A percentile compares a stretch with the other conserved stretches of the same genome.
phyloP scores from a whole-genome alignment of 2,888 invertebrate species.

The Parasteatoda lunata region DNA sequence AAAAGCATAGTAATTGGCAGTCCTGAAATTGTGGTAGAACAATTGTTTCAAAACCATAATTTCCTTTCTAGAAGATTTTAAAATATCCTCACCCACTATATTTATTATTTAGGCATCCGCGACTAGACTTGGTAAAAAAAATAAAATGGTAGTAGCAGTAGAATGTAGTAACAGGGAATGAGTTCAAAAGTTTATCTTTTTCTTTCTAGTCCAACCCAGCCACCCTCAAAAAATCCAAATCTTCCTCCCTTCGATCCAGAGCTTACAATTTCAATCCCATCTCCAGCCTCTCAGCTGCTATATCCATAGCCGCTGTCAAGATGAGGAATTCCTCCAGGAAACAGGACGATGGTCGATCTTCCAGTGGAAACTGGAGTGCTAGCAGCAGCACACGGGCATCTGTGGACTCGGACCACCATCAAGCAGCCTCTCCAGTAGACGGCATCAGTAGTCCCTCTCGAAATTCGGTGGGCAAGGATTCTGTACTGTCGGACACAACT shows the following conservation, averaged over 20 bases:
- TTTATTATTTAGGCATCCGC: no score
- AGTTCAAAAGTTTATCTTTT: neutral
- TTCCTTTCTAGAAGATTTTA: no score
- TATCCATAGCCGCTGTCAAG: conserved; percentile 81
- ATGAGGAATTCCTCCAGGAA: conserved; percentile 78
- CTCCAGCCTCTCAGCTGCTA: conserved; percentile 77
- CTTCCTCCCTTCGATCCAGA: conserved; percentile 38
- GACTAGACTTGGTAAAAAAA: no score
- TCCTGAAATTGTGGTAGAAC: no score
- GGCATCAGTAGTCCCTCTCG: conserved; percentile 71
- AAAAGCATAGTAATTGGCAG: no score
- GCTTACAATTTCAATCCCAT: conserved; percentile 63
- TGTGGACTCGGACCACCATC: conserved; percentile 77
- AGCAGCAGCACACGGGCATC: conserved; percentile 81
- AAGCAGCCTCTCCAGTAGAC: conserved; percentile 18
- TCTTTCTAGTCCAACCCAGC: conserved; percentile 4
- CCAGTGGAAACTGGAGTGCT: conserved; percentile 95
- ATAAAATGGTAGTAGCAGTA: no score
- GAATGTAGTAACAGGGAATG: neutral
- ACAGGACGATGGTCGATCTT: conserved; percentile 80
- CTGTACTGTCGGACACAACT: conserved; percentile 71
- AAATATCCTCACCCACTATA: no score
- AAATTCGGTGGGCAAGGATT: conserved; percentile 74
- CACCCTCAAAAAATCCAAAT: conserved; percentile 15
- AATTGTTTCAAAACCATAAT: no score